Conservation (phyloP, 1,140 invertebrate genomes). For the Hetaerina americana region DNA sequence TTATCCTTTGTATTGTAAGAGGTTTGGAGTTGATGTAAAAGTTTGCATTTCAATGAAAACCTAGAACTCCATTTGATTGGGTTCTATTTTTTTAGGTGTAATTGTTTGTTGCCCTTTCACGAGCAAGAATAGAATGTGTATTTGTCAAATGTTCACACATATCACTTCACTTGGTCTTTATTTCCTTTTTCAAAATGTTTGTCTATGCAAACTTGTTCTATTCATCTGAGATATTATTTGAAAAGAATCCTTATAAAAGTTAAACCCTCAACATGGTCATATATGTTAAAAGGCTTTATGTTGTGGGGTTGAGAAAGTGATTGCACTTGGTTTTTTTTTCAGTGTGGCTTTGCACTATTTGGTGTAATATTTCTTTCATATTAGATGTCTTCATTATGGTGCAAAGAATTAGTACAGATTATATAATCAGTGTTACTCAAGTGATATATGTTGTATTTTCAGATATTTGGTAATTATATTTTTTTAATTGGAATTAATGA, state of each 20-base stretch:
- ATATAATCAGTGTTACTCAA: neutral
- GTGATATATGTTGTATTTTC: neutral
- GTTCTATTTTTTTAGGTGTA: no score
- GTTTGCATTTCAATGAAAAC: no score
- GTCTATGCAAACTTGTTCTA: no score
- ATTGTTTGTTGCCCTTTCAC: no score
- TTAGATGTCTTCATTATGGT: neutral
- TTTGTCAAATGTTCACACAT: neutral
- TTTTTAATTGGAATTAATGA: no score
- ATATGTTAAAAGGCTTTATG: neutral
- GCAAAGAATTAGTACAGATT: neutral
- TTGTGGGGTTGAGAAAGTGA: neutral
- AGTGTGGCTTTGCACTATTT: neutral
- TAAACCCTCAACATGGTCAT: neutral
- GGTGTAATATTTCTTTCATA: neutral
- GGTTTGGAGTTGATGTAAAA: no score
- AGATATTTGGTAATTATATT: neutral
- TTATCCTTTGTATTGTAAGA: neutral
- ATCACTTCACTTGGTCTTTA: neutral
- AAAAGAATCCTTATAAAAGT: neutral
- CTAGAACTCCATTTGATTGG: no score
- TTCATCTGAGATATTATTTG: no score
- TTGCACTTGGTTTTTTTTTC: neutral
- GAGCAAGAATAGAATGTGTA: neutral
- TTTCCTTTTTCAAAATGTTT: neutral